A percentile compares a stretch with the other conserved stretches of the same genome.
These are phyloP conservation scores for Pycnomerus fuliginosus DNA, from an alignment of 2,888 invertebrate species.

Conservation along the genomic window DNA sequence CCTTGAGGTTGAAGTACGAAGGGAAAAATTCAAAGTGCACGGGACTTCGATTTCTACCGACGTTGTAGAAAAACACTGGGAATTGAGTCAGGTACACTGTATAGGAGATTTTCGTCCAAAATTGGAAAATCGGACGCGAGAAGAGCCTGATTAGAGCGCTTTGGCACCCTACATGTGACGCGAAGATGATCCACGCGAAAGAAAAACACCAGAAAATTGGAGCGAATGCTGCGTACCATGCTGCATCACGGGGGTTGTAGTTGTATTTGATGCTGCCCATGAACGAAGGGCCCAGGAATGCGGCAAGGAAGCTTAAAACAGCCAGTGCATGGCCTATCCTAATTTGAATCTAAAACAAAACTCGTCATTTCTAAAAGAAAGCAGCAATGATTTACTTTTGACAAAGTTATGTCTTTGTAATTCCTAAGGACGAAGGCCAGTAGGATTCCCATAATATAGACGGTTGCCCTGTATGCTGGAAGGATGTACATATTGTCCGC, in stretches of 20 bases:
- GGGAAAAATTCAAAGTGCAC: conserved; percentile 61
- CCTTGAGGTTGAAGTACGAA: conserved; percentile 61
- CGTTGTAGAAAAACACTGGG: conserved; percentile 70
- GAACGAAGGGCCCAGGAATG: conserved; percentile 62
- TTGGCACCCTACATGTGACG: conserved; percentile 62
- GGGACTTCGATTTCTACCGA: conserved; percentile 61
- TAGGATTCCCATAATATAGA: conserved; percentile 68
- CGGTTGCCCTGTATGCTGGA: conserved; percentile 65
- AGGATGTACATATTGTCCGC: conserved; percentile 69
- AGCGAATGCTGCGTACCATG: conserved; percentile 68
- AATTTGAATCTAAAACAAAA: conserved; percentile 51
- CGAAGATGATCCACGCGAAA: conserved; percentile 68
- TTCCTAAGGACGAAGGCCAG: conserved; percentile 61
- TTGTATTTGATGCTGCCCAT: conserved; percentile 64
- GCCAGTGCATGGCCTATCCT: conserved; percentile 60
- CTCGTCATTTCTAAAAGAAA: conserved; percentile 1
- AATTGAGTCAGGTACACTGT: conserved; percentile 71
- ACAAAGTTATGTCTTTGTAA: conserved; percentile 52
- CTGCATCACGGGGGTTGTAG: conserved; percentile 64
- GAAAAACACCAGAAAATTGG: conserved; percentile 69
- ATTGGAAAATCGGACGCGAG: conserved; percentile 62
- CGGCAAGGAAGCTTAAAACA: conserved; percentile 55
- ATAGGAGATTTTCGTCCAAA: conserved; percentile 69
- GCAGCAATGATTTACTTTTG: conserved; percentile 49
- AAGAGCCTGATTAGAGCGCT: conserved; percentile 58